Evolutionary conservation across 1,140 invertebrate genomes (phyloP).

Genomic region (Anoplophora glabripennis): DNA sequence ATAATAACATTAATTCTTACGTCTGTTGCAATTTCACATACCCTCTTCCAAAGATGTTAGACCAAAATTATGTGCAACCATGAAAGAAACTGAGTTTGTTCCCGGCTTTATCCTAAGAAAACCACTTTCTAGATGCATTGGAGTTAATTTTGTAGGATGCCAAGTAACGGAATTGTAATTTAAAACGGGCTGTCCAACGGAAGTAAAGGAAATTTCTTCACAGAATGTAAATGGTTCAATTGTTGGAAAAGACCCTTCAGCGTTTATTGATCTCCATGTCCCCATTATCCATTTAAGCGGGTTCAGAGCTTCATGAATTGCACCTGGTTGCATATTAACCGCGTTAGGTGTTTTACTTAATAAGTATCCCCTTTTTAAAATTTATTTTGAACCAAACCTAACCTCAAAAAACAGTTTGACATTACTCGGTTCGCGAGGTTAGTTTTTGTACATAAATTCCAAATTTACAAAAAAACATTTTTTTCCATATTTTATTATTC

Average conservation of each 20-base stretch:
- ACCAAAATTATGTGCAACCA: conserved; percentile 62
- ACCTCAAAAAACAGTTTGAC: too few relatives aligned
- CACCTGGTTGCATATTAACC: too few relatives aligned
- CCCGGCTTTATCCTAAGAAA: conserved; percentile 60
- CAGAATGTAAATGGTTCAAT: conserved; percentile 59
- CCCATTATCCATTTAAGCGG: conserved; percentile 48
- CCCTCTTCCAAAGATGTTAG: conserved; percentile 56
- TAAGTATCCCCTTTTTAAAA: too few relatives aligned
- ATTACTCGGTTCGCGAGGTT: too few relatives aligned
- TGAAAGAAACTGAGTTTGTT: conserved; percentile 56
- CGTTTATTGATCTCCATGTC: conserved; percentile 56
- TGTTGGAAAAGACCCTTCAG: conserved; percentile 57
- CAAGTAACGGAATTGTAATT: conserved; percentile 57
- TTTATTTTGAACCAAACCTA: too few relatives aligned
- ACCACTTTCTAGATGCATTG: conserved; percentile 64
- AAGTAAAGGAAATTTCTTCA: conserved; percentile 60
- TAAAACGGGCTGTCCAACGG: conserved; percentile 62
- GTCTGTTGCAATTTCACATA: too few relatives aligned
- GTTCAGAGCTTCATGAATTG: neutral
- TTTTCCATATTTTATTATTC: too few relatives aligned
- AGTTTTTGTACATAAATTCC: too few relatives aligned
- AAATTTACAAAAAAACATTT: too few relatives aligned
- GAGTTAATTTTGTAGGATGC: conserved; percentile 55
- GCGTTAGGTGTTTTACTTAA: too few relatives aligned
- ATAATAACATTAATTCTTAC: too few relatives aligned